Base-by-base conservation (phyloP, 2,888 invertebrate species). In the Asteroscopus sphinx region DNA sequence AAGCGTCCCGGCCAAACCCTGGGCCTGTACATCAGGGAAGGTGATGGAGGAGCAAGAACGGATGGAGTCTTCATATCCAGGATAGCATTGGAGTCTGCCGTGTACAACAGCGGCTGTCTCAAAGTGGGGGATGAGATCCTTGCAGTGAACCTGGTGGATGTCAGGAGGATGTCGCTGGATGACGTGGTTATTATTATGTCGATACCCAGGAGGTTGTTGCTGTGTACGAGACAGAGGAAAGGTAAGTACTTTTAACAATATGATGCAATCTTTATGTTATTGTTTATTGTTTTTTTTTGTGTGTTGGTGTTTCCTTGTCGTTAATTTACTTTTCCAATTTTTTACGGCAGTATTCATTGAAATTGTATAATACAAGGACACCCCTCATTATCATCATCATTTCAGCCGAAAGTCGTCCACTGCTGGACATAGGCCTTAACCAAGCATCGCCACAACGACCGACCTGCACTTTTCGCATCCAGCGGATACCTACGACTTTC, bases 101-200 rank as follows among this genome's bases (percentile, higher is more conserved):
- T 99, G 37, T 99, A 99, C 92, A 98, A 99, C 93, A 99, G 99
- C 86, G 99, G 99, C 52, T 98, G 99, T 88, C 95, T 99, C 68
- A 97, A 98, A 95, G 99, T 99, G 46, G 99, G 99, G 40, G 99
- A 99, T 92, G 99, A 99, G 95, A 99, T 99, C 85, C 95, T 99
- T 78, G 99, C 99, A 32, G 99, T 99, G 57, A 99, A 99, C 93
- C 95, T 99, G 84, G 99, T 99, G 73, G 99, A 99, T 89, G 99
- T 99, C 75, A 97, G 98, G 69, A 96, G 98, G 82, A 99, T 99
- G 99, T 98, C 98, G 74, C 95, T 99, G 81, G 99, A 99, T 91
- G 99, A 99, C 91, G 99, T 99, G 68, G 99, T 99, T 76, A 98
- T 99, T 83, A 98, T 99, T 82, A 99, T 99, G 98, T 99, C 99